Conservation (phyloP, 92 coral and sea anemone species). For the Parazoanthus atlanticus region DNA sequence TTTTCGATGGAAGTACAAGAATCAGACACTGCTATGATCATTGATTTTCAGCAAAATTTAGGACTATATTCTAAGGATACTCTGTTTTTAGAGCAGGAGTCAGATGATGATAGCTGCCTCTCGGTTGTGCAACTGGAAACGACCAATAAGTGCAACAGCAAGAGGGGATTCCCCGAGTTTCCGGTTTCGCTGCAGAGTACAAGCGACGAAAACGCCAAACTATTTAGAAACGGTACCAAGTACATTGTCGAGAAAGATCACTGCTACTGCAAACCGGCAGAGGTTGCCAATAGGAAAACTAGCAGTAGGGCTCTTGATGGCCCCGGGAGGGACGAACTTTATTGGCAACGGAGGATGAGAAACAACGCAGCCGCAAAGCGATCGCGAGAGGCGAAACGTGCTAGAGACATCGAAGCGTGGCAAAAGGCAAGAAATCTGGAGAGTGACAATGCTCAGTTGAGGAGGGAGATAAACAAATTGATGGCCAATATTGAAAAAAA, state of each 20-base stretch:
- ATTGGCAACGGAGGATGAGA: constrained; percentile 14
- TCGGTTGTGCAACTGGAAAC: not conserved
- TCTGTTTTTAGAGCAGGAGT: not conserved
- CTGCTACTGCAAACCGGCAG: constrained; percentile 18
- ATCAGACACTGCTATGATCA: not conserved
- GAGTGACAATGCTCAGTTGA: constrained; percentile 6
- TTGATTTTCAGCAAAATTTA: too few species aligned
- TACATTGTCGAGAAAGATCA: not conserved
- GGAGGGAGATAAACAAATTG: not conserved
- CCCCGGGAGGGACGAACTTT: not conserved
- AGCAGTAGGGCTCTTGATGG: not conserved
- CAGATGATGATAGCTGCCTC: not conserved
- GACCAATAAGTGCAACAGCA: not conserved
- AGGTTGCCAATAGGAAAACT: not conserved
- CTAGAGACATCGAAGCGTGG: constrained; percentile 12
- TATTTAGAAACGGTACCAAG: not conserved
- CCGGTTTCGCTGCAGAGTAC: not conserved
- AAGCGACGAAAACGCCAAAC: not conserved
- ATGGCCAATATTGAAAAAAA: not conserved
- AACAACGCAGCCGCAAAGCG: constrained; percentile 15
- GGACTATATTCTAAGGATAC: not conserved
- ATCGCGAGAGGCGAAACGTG: constrained; percentile 22
- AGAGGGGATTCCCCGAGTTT: constrained; percentile 24
- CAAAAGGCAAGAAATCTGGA: not conserved
- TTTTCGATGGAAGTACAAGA: not conserved